Base-by-base conservation (phyloP, 2,797 vertebrate species). In the Remorina albescens region DNA sequence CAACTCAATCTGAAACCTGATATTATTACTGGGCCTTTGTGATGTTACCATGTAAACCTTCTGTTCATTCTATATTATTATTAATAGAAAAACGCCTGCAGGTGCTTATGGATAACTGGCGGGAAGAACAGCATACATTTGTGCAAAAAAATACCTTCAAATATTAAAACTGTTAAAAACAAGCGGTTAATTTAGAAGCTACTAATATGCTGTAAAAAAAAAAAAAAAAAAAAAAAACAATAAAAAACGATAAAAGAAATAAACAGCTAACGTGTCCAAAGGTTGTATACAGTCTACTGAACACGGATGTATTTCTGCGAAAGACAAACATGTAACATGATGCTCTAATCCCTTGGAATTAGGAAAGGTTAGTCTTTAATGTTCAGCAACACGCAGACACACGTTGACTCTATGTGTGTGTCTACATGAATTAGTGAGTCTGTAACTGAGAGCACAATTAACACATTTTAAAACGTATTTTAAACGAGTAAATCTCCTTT, bases 301-400 rank as follows among this genome's bases (percentile, higher is more conserved):
- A 67, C 49, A 67, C 70, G 53, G 37, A 69, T 58, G 42, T 67
- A 44, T 75, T 39, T 55, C 15, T 49, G 51, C 58, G 62, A 57
- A 75, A 51, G 54, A 71, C 67, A 85, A 79, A 83, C 74, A 74
- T 30, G 3, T 30, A 30, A 30, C 3, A 3, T 10, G 78, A 70
- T 55, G 66, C 76, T 54, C 64, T 85, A 74, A 90, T 81, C 80
- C 74, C 63, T 56, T 50, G 69, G 67, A 83, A 78, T 83, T 83
- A 89, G 67, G 56, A 78, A 68, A 77, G 73, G 63, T 88, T 80
- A 84, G 65, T 55, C 65, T 81, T 78, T 73, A 74, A 80, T 81
- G 79, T 76, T 74, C 54, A 55, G 42, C 44, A 71, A 72, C 42
- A 82, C n/a, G n/a, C n/a, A 57, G 61, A 72, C 77, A 67, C 49